phyloP scores from a whole-genome alignment of 2,113 vertebrate genomes.

The Hippocampus comes region DNA sequence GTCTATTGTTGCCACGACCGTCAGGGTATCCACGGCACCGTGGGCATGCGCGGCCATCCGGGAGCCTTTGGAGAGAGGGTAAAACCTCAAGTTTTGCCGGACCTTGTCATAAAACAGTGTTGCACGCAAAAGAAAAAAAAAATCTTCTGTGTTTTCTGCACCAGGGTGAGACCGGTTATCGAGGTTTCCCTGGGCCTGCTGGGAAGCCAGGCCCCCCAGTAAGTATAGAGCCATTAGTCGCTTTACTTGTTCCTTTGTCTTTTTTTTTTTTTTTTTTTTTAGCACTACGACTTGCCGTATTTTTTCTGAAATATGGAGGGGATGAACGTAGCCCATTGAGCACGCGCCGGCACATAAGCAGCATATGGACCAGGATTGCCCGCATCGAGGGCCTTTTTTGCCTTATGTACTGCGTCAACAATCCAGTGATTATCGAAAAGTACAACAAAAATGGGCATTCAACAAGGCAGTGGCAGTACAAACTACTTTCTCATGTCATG shows the following conservation, averaged over 20 bases:
- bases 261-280: conserved; percentile 2
- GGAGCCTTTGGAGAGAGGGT: conserved; percentile 79
- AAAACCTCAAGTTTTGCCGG: conserved; percentile 20
- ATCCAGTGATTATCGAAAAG: too few relatives aligned
- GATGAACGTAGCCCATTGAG: too few relatives aligned
- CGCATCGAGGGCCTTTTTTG: background rate
- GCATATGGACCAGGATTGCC: too few relatives aligned
- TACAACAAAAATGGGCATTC: too few relatives aligned
- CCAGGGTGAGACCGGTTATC: conserved; percentile 77
- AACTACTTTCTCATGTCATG: too few relatives aligned
- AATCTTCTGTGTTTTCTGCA: background rate
- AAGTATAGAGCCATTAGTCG: conserved; percentile 25
- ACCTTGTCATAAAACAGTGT: background rate
- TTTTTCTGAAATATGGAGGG: too few relatives aligned
- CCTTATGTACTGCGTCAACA: background rate
- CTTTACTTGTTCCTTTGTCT: background rate
- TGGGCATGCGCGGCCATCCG: conserved; percentile 73
- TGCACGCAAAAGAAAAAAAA: background rate
- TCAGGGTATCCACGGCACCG: conserved; percentile 77
- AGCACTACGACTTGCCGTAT: background rate
- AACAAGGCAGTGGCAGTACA: too few relatives aligned
- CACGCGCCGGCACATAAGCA: too few relatives aligned
- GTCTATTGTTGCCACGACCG: conserved; percentile 1
- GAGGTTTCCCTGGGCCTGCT: conserved; percentile 68
- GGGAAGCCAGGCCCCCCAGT: conserved; percentile 79